Percentiles rank a stretch among this genome's conserved stretches.
Conservation (phyloP, 2,888 invertebrate species). For the Mythimna vitellina region DNA sequence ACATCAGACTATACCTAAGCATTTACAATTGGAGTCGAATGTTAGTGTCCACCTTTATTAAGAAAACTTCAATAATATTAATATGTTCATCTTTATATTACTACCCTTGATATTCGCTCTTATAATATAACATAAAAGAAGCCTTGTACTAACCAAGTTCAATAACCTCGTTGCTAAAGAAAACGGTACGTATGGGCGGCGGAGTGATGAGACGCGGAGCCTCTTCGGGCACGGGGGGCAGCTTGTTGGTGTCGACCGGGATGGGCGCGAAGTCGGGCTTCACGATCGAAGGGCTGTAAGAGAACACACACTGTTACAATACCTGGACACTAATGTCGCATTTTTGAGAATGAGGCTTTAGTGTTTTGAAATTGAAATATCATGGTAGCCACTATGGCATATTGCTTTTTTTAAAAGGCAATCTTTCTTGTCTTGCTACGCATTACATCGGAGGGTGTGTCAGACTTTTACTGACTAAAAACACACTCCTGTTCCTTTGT, state of each 20-base stretch:
- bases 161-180: conserved; percentile 78
- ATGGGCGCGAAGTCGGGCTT: conserved; percentile 60
- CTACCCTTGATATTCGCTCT: no score
- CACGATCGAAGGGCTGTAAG: conserved; percentile 27
- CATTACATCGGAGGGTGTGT: no score
- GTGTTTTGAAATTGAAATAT: not conserved
- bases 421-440: no score
- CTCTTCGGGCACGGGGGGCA: conserved; percentile 78
- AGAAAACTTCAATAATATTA: no score
- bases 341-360: not conserved
- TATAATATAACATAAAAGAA: not conserved
- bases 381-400: no score
- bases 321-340: not conserved
- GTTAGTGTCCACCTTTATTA: no score
- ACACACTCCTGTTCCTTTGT: no score
- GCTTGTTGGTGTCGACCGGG: conserved; percentile 51
- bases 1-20: no score
- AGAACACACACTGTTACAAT: not conserved
- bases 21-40: no score
- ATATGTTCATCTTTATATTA: no score
- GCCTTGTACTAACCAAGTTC: conserved; percentile 74
- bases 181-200: conserved; percentile 72
- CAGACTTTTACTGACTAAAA: no score
- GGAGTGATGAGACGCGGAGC: conserved; percentile 71
- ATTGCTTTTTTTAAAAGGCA: no score